Evolutionary conservation across 2,113 vertebrate genomes (phyloP), one percentile per base, ranked within the genome.

Genomic region (Zosterops borbonicus): DNA sequence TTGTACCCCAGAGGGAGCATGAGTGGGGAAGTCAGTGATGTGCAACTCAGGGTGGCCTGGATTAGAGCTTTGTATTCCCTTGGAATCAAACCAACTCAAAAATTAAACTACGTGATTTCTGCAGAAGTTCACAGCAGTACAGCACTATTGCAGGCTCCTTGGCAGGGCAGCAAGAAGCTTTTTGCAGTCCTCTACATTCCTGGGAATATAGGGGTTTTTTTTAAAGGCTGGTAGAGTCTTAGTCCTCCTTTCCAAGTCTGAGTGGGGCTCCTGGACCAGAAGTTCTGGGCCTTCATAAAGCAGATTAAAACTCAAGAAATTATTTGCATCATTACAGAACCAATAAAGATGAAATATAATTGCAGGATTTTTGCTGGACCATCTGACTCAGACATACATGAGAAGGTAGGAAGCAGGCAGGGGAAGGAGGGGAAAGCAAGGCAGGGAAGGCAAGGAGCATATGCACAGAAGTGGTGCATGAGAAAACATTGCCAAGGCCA

Each of bases 401-500:
- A 29, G 35, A 63, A 89, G 31, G 60, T 33, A 18, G 31, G 39
- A 25, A 39, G 59, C 59, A 58, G 20, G 50, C 4, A 0, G 25
- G 23, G 22, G 20, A 60, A 29, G 46, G 33, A 59, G 77, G 37
- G 41, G 25, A 65, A 49, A 19, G 35, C 41, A 73, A 74, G 63
- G n/a, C 28, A 2, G 33, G 53, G 42, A 79, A 69, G 12, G 12
- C 25, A 87, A 79, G 0, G 33, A 90, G 9, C 18, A 19, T 37
- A 78, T 29, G 37, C 56, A 65, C 70, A 58, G 24, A 79, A 94
- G 28, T 25, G 37, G 25, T 50, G 81, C 74, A 46, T 92, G 84
- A 92, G 92, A 84, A 94, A 95, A 87, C 46, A 7, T 9, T 84
- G 92, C 83, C 92, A 89, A 87, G 89, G 83, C 80, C 89, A 94